Conservation (phyloP, 2,888 invertebrate genomes). For the Nemurella pictetii region DNA sequence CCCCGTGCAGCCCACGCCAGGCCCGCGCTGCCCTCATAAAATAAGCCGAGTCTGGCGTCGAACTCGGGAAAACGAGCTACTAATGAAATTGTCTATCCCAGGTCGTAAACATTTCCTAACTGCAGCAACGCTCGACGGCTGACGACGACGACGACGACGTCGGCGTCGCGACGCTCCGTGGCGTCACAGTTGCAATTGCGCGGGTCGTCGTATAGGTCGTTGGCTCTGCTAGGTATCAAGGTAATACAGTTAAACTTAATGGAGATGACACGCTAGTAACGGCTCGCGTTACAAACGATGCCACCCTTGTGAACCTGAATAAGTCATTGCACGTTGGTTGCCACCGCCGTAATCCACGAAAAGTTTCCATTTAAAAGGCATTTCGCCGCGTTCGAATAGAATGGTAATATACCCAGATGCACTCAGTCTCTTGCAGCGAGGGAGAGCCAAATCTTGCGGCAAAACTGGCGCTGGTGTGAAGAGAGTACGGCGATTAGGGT, state of each 20-base stretch:
- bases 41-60: neutral
- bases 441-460: neutral
- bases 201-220: neutral
- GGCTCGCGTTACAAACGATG: neutral
- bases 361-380: neutral
- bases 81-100: conserved; percentile 12
- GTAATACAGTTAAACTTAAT: neutral
- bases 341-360: too few species aligned
- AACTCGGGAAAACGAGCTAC: conserved; percentile 16
- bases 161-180: neutral
- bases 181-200: neutral
- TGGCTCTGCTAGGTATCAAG: neutral
- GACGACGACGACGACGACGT: neutral
- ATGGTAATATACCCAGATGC: neutral
- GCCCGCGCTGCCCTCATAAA: neutral
- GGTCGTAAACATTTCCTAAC: neutral
- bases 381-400: neutral
- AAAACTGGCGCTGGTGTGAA: neutral
- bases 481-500: neutral
- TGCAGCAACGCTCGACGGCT: neutral
- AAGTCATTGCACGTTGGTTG: neutral
- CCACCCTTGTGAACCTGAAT: neutral
- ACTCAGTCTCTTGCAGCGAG: neutral
- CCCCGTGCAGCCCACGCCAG: neutral
- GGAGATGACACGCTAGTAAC: neutral